Base-by-base conservation (phyloP, 2,113 vertebrate species). In the Hyperopisus bebe region DNA sequence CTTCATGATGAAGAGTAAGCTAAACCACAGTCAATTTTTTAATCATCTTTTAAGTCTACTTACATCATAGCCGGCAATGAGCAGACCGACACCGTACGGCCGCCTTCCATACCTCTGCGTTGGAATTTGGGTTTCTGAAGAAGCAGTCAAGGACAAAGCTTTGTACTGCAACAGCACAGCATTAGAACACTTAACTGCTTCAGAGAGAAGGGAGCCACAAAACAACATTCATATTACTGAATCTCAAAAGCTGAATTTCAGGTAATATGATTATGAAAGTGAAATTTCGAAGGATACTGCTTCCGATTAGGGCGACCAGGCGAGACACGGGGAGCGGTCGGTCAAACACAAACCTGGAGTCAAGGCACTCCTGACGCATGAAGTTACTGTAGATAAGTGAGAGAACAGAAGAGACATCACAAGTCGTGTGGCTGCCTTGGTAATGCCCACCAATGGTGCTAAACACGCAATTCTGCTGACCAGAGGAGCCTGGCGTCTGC, bases 331-430 rank as follows among this genome's bases (percentile, higher is more conserved):
- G 98, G 90, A 99, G 98, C 58, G 98, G 97, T 58, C 98, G 96
- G 91, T 99, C 98, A 90, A 99, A 99, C 88, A 99, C 98, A 90
- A 99, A 99, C 92, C 98, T 97, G 27, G 98, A 99, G 95, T 99
- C 98, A 96, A 99, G 95, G 94, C 98, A 99, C 92, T 99, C 98
- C 93, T 99, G 98, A 90, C 98, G 97, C 98, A 99, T 99, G 95
- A 99, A 99, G 95, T 99, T 99, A 94, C 98, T 96, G 91, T 53
- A n/a, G 46, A 88, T 66, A 17, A 3, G 19, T 66, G 1, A 31
- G 44, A 87, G 15, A 86, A 31, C 66, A 85, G 27, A 1, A 47
- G 17, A 80, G 11, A 44, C 70, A 58, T 13, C 13, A 21, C 35
- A 5, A n/a, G 13, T 15, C 21, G 6, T 83, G 35, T 9, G 10